Conservation (phyloP, 2,113 vertebrate genomes). For the Notarius quadriscutis region DNA sequence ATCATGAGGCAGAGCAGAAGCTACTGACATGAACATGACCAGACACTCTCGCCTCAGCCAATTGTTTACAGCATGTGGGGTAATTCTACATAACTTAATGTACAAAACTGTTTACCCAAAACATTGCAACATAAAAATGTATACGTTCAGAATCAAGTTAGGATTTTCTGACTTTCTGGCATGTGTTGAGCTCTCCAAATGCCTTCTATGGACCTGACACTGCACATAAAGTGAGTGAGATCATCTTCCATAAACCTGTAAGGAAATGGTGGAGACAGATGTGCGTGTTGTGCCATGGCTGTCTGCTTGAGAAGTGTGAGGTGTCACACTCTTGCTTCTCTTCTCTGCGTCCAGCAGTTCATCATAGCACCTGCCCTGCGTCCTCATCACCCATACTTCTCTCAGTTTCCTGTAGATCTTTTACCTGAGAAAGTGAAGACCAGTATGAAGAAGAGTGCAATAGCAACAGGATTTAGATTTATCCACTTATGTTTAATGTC, state of each 20-base stretch:
- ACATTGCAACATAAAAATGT: not conserved
- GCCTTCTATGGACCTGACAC: not conserved
- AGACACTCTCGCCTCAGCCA: not conserved
- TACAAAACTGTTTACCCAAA: not conserved
- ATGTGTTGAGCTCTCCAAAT: not conserved
- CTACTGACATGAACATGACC: not conserved
- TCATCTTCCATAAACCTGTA: not conserved
- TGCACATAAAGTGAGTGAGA: not conserved
- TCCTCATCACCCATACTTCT: not conserved
- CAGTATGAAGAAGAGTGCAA: not conserved
- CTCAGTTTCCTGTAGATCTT: constrained; percentile 74
- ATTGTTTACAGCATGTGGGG: not conserved
- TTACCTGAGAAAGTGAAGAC: constrained; percentile 64
- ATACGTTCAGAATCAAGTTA: not conserved
- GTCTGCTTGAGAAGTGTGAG: not conserved
- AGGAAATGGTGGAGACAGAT: not conserved
- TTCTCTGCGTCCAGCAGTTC: not conserved
- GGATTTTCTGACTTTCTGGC: not conserved
- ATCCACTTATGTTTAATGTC: not conserved
- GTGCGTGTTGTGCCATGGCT: not conserved
- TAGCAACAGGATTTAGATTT: not conserved
- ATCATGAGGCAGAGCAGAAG: constrained; percentile 26
- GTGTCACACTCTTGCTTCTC: not conserved
- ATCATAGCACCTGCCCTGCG: not conserved
- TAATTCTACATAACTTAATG: not conserved